Percentiles rank a stretch among this genome's conserved stretches.
These are phyloP conservation scores for Forbesichthys agassizii DNA, from an alignment of 2,113 vertebrate species.

Conservation along the genomic window DNA sequence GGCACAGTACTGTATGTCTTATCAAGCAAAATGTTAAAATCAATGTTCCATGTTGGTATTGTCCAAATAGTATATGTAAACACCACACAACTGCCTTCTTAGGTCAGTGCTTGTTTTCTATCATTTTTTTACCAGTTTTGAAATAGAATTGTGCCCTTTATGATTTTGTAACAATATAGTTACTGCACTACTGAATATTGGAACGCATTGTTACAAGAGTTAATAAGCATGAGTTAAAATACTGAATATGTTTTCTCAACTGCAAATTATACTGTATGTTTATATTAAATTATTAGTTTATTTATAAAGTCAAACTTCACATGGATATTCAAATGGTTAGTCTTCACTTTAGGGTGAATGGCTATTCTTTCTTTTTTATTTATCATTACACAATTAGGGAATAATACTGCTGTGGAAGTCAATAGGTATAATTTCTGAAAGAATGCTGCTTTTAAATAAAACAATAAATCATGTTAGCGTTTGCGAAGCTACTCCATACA, in stretches of 20 bases:
- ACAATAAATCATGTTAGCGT: no score
- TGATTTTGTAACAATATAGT: slow-evolving; percentile 12
- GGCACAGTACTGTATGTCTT: neutral
- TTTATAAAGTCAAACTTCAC: no score
- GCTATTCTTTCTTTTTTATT: slow-evolving; percentile 16
- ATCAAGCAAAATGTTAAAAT: slow-evolving; percentile 18
- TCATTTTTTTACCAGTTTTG: slow-evolving; percentile 17
- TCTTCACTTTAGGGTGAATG: no score
- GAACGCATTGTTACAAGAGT: slow-evolving; percentile 32
- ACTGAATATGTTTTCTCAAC: no score
- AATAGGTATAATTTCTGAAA: slow-evolving; percentile 13
- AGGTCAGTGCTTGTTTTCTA: slow-evolving; percentile 19
- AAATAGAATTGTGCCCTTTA: neutral
- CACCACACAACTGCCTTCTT: slow-evolving; percentile 41
- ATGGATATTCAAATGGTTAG: no score
- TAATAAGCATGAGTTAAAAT: slow-evolving; percentile 37
- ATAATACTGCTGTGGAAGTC: slow-evolving; percentile 17
- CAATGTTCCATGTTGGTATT: neutral
- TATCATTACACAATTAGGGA: slow-evolving; percentile 32
- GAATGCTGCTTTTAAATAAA: no score
- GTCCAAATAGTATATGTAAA: neutral
- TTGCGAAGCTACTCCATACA: no score
- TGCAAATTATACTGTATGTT: slow-evolving; percentile 21
- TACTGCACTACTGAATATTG: slow-evolving; percentile 29
- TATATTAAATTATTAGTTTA: slow-evolving; percentile 15